These are phyloP conservation scores for Gallinago undulata DNA, from an alignment of 2,113 vertebrate species.

Conservation along the genomic window DNA sequence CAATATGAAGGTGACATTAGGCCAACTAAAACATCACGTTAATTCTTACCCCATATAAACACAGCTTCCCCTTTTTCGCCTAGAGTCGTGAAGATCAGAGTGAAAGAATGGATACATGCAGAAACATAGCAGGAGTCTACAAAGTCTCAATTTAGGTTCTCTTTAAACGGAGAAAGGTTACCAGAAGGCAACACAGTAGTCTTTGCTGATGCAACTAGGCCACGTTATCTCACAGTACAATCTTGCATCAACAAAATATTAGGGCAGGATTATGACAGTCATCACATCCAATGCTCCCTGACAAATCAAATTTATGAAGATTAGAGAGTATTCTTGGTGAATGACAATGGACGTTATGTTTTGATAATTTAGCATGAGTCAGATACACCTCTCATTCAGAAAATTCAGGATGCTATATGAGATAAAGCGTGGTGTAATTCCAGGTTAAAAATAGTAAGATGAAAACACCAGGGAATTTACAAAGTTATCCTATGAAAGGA, in stretches of 20 bases:
- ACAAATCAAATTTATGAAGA: neutral
- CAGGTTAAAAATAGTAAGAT: neutral
- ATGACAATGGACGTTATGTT: neutral
- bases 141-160: neutral
- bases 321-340: neutral
- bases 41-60: neutral
- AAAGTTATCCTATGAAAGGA: neutral
- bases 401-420: neutral
- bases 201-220: neutral
- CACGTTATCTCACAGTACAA: neutral
- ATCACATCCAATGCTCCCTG: neutral
- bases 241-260: neutral
- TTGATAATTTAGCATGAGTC: neutral
- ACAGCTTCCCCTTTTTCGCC: neutral
- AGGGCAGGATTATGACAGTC: neutral
- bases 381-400: neutral
- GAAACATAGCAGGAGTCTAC: neutral
- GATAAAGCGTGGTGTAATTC: neutral
- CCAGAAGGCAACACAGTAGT: neutral
- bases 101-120: neutral
- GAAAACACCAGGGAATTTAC: neutral
- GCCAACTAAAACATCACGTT: neutral
- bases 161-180: neutral
- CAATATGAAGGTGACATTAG: neutral
- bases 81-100: neutral